These are phyloP conservation scores for Brevimyrus niger DNA, from an alignment of 2,113 vertebrate genomes.

Conservation along the genomic window DNA sequence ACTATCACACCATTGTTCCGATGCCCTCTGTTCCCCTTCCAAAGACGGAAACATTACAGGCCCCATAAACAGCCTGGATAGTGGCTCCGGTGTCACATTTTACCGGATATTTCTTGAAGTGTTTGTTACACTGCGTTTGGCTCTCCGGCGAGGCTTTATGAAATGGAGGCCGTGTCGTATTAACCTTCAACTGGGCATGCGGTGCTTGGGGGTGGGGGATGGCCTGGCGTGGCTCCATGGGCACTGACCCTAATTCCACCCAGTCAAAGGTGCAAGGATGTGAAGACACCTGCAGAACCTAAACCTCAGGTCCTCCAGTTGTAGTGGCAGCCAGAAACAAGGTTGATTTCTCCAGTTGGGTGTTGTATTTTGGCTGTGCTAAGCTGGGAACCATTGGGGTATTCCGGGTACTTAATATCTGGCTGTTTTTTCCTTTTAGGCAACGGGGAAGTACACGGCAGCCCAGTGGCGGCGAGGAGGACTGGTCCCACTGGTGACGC, in stretches of 20 bases:
- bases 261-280: background rate
- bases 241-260: background rate
- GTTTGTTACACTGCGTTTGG: background rate
- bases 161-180: background rate
- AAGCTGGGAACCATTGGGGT: background rate
- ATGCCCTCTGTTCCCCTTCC: background rate
- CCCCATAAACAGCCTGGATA: background rate
- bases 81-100: background rate
- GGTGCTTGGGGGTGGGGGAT: background rate
- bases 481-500: conserved; percentile 43
- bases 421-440: conserved; percentile 37
- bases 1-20: background rate
- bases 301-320: background rate
- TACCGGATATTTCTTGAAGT: background rate
- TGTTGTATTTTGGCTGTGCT: background rate
- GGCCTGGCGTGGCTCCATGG: background rate
- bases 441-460: conserved; percentile 56
- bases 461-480: conserved; percentile 50
- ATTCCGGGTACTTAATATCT: background rate
- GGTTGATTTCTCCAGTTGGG: background rate
- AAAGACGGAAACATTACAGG: background rate
- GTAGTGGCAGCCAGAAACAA: background rate
- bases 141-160: background rate
- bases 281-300: background rate
- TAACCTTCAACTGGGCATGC: background rate